phyloP scores from a whole-genome alignment of 2,797 vertebrate species.

The Gymnoscopelus braueri region DNA sequence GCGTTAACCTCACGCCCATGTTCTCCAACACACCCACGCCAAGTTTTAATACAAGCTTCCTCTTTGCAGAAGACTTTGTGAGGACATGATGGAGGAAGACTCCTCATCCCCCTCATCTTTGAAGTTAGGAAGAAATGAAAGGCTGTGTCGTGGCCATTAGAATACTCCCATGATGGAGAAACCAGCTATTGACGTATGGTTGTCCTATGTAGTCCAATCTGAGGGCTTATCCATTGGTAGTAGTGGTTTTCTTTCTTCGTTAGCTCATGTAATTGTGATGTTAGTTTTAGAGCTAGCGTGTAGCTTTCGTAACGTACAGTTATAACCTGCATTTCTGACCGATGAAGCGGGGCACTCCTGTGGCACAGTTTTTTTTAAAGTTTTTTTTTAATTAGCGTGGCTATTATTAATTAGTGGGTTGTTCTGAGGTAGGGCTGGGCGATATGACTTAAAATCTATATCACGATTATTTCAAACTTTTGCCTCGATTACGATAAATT shows the following conservation, averaged over 20 bases:
- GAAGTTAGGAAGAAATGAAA: no score
- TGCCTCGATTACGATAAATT: no score
- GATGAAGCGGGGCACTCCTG: conserved; percentile 71
- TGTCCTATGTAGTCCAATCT: no score
- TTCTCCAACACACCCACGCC: conserved; percentile 21
- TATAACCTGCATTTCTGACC: conserved; percentile 74
- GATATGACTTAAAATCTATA: no score
- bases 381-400: conserved; percentile 23
- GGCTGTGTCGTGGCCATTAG: no score
- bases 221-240: conserved; percentile 65
- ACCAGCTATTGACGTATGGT: no score
- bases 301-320: conserved; percentile 62
- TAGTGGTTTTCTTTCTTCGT: conserved; percentile 69
- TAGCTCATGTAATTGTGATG: conserved; percentile 71
- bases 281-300: conserved; percentile 66
- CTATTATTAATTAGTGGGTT: no score
- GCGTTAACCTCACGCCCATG: conserved; percentile 33
- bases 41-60: conserved; percentile 39
- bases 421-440: no score
- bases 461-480: no score
- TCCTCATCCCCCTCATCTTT: no score
- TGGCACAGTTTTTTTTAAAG: conserved; percentile 53
- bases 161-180: no score
- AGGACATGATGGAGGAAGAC: no score
- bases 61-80: conserved; percentile 32